phyloP scores from a whole-genome alignment of 2,888 invertebrate genomes.

The Arctia plantaginis region DNA sequence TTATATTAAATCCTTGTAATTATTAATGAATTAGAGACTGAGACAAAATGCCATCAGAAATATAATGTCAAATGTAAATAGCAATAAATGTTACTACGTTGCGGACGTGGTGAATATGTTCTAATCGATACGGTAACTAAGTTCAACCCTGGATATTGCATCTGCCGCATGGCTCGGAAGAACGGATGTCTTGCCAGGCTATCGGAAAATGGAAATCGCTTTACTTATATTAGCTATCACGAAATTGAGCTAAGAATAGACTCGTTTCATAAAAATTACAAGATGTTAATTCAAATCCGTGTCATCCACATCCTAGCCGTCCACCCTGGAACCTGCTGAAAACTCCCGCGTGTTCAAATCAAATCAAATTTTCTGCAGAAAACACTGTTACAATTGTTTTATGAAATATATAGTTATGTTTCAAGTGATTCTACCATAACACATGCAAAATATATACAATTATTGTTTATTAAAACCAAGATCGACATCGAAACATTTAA shows the following conservation, averaged over 20 bases:
- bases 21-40: not conserved
- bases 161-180: slow-evolving; percentile 46
- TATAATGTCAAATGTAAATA: not conserved
- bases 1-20: not conserved
- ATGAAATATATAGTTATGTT: no score
- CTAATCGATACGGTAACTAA: slow-evolving; percentile 61
- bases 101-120: slow-evolving; percentile 27
- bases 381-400: no score
- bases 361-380: no score
- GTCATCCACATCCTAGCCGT: no score
- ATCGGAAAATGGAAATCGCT: slow-evolving; percentile 22
- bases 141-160: slow-evolving; percentile 68
- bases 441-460: no score
- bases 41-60: not conserved
- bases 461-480: no score
- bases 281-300: not conserved
- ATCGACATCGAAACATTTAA: no score
- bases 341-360: no score
- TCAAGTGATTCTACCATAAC: no score
- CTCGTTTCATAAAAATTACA: not conserved
- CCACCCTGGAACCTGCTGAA: no score
- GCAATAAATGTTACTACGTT: slow-evolving; percentile 5
- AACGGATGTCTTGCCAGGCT: slow-evolving; percentile 43
- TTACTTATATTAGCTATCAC: not conserved
- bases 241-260: not conserved